These are phyloP conservation scores for Drosophila barbarae DNA, from an alignment of 2,888 invertebrate species.

Conservation along the genomic window DNA sequence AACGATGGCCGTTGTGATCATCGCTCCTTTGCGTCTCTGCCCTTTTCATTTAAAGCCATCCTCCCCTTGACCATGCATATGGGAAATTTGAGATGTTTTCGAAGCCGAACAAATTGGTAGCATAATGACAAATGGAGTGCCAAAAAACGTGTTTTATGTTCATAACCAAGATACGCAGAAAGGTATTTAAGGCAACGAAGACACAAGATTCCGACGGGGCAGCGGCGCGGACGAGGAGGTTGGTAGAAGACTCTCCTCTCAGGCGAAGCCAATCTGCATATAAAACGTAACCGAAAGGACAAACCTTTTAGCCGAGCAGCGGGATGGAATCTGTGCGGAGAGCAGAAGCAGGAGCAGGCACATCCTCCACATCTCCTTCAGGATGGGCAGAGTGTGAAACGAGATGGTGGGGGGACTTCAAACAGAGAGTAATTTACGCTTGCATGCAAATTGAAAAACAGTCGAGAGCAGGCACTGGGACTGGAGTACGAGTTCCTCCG, in stretches of 20 bases:
- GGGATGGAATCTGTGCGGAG: slow-evolving; percentile 15
- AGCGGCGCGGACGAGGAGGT: neutral
- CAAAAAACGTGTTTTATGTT: slow-evolving; percentile 48
- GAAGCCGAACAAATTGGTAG: slow-evolving; percentile 51
- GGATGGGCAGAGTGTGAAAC: slow-evolving; percentile 15
- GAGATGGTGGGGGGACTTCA: slow-evolving; percentile 10
- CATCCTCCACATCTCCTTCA: slow-evolving; percentile 1
- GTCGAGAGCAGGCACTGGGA: slow-evolving; percentile 48
- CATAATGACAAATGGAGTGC: slow-evolving; percentile 68
- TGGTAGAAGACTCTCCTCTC: slow-evolving; percentile 18
- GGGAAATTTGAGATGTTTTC: slow-evolving; percentile 46
- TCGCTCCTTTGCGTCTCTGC: slow-evolving; percentile 6
- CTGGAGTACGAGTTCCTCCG: slow-evolving; percentile 10
- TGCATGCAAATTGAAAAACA: slow-evolving; percentile 70
- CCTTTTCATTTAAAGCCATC: slow-evolving; percentile 16
- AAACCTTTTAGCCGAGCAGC: slow-evolving; percentile 55
- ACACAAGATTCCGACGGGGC: slow-evolving; percentile 22
- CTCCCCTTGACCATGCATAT: slow-evolving; percentile 1
- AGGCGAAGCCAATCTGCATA: slow-evolving; percentile 61
- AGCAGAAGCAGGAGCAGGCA: neutral
- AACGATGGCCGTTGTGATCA: slow-evolving; percentile 25
- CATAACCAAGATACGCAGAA: slow-evolving; percentile 42
- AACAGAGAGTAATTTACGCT: slow-evolving; percentile 58
- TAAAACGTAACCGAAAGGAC: slow-evolving; percentile 55
- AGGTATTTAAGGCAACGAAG: slow-evolving; percentile 49